Base-by-base conservation (phyloP, 2,797 vertebrate species). In the Hipposideros larvatus region DNA sequence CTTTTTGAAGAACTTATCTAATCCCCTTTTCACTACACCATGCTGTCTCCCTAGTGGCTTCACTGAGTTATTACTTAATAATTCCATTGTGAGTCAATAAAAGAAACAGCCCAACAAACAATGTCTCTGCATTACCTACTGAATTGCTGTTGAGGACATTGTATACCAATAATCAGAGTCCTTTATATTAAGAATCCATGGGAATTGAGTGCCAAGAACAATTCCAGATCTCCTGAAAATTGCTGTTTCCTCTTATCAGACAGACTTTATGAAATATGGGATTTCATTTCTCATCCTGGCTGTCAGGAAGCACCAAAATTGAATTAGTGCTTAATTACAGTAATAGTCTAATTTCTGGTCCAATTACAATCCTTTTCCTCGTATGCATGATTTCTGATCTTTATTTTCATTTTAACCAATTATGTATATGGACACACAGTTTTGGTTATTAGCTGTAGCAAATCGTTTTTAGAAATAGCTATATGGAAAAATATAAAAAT, bases 241-340 rank as follows among this genome's bases (percentile, higher is more conserved):
- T 88, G 24, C 48, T 61, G 19, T 74, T 91, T 78, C 89, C 73
- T 90, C 57, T 79, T 94, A 68, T 80, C 53, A 87, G 46, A 87
- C 31, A 96, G 78, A 89, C 16, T 59, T 91, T 91, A 94, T 90
- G 95, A 95, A 92, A 95, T 74, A 94, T 57, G 61, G 15, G 16
- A 92, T 88, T 87, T 95, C 31, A 31, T 75, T 65, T 75, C 68
- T 96, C 88, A 26, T 79, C 92, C 94, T 94, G 57, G 10, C 53
- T 93, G 43, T 93, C 84, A 96, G 87, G 63, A 95, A 95, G 65
- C 74, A 88, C 11, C 77, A 28, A 97, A 86, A 88, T 88, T 37
- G 41, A 94, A 95, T 95, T 96, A 94, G 31, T 53, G 59, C 37
- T 96, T 97, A 95, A 95, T 97, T 91, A 80, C 31, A 90, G 31